Evolutionary conservation across 2,113 vertebrate genomes (phyloP).

Genomic region (Crocuta crocuta): DNA sequence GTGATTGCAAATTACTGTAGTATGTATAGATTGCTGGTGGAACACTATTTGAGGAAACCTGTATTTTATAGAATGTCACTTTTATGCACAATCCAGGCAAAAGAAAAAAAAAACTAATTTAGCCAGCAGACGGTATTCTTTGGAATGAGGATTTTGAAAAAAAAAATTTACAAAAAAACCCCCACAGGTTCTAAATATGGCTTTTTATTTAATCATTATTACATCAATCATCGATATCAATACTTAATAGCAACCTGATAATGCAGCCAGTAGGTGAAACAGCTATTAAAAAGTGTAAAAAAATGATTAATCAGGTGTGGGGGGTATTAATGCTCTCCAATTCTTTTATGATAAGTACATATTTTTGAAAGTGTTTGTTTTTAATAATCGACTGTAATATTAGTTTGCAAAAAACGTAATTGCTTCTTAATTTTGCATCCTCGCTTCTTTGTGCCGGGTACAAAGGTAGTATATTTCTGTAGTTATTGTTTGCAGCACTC

Average conservation of each 20-base stretch:
- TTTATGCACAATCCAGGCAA: slow-evolving; percentile 80
- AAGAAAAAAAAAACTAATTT: slow-evolving; percentile 66
- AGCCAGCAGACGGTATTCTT: slow-evolving; percentile 77
- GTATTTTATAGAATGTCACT: slow-evolving; percentile 79
- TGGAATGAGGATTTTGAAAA: slow-evolving; percentile 77
- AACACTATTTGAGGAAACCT: slow-evolving; percentile 79
- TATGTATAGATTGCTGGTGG: slow-evolving; percentile 69
- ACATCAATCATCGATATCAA: slow-evolving; percentile 86
- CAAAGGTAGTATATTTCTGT: slow-evolving; percentile 89
- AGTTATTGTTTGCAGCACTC: slow-evolving; percentile 88
- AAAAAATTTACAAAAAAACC: background rate
- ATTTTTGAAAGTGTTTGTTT: slow-evolving; percentile 89
- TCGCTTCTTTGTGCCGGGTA: slow-evolving; percentile 86
- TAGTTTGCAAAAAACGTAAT: slow-evolving; percentile 89
- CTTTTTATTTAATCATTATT: slow-evolving; percentile 85
- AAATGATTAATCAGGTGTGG: slow-evolving; percentile 85
- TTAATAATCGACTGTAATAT: slow-evolving; percentile 87
- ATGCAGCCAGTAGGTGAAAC: slow-evolving; percentile 87
- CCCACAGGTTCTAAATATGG: slow-evolving; percentile 64
- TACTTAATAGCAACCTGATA: slow-evolving; percentile 86
- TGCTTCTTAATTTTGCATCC: slow-evolving; percentile 90
- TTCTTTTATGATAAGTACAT: slow-evolving; percentile 87
- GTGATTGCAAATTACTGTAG: slow-evolving; percentile 49
- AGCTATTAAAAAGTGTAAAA: slow-evolving; percentile 87
- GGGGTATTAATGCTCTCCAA: slow-evolving; percentile 84